Evolutionary conservation across 2,797 vertebrate species (phyloP).

Genomic region (Notamacropus eugenii): DNA sequence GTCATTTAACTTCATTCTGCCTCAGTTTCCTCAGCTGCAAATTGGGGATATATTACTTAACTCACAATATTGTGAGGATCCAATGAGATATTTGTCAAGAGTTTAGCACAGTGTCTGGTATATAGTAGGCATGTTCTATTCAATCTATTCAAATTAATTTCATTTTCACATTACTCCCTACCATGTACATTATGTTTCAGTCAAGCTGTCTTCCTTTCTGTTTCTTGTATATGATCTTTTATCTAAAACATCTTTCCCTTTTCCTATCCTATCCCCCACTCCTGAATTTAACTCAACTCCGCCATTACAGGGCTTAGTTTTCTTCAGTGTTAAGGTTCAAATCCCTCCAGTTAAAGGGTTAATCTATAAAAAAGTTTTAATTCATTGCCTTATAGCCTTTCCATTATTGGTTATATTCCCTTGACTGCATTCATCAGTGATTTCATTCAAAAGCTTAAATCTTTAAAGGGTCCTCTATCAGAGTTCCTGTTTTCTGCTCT

Average conservation of each 20-base stretch:
- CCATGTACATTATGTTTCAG: neutral
- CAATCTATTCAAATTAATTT: neutral
- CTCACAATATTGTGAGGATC: neutral
- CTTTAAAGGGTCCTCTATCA: slow-evolving; percentile 65
- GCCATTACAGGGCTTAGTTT: neutral
- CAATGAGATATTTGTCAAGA: neutral
- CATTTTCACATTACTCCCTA: neutral
- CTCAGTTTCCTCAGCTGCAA: neutral
- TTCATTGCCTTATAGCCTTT: neutral
- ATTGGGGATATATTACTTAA: neutral
- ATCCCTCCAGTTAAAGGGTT: neutral
- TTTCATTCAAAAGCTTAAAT: slow-evolving; percentile 63
- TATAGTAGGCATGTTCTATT: neutral
- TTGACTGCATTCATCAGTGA: slow-evolving; percentile 56
- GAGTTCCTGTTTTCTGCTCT: slow-evolving; percentile 59
- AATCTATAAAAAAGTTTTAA: neutral
- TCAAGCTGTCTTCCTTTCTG: neutral
- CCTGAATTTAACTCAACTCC: neutral
- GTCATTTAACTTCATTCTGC: neutral
- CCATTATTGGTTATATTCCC: slow-evolving; percentile 32
- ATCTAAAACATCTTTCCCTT: neutral
- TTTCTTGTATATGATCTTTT: neutral
- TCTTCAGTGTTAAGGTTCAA: neutral
- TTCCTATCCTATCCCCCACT: neutral
- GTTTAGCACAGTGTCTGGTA: neutral